Conservation (phyloP, 2,113 vertebrate species). For the Cololabis saira region DNA sequence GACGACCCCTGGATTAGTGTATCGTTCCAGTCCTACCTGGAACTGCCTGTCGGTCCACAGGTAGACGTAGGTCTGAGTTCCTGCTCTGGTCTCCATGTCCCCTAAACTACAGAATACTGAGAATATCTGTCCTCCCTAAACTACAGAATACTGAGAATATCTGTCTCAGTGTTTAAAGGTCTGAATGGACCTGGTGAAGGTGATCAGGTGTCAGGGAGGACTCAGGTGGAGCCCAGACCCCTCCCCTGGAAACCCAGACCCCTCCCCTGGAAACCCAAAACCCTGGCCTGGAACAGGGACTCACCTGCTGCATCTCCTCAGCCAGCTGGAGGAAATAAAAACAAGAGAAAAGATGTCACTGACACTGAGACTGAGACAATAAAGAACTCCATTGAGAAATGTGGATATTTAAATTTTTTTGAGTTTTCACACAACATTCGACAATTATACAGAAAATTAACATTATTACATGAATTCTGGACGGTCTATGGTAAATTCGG, state of each 20-base stretch:
- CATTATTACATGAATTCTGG: no score
- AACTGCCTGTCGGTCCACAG: constrained; percentile 77
- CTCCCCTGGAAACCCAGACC: background rate
- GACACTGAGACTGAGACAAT: no score
- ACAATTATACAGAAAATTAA: no score
- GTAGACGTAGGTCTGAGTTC: constrained; percentile 72
- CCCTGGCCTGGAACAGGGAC: background rate
- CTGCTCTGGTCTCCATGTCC: constrained; percentile 36
- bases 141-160: no score
- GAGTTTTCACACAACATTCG: no score
- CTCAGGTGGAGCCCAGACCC: background rate
- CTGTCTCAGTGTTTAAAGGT: background rate
- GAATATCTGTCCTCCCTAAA: no score
- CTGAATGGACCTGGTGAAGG: background rate
- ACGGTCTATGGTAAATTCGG: no score
- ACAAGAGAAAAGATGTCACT: no score
- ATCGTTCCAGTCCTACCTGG: constrained; percentile 61
- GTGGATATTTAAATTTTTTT: no score
- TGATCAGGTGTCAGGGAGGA: no score
- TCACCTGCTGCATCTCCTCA: constrained; percentile 30
- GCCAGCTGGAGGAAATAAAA: background rate
- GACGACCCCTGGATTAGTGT: background rate
- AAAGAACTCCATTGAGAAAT: no score
- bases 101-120: no score
- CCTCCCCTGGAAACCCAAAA: background rate